A percentile compares a stretch with the other conserved stretches of the same genome.
phyloP scores from a whole-genome alignment of 2,797 vertebrate species.

The Urophycis tenuis region DNA sequence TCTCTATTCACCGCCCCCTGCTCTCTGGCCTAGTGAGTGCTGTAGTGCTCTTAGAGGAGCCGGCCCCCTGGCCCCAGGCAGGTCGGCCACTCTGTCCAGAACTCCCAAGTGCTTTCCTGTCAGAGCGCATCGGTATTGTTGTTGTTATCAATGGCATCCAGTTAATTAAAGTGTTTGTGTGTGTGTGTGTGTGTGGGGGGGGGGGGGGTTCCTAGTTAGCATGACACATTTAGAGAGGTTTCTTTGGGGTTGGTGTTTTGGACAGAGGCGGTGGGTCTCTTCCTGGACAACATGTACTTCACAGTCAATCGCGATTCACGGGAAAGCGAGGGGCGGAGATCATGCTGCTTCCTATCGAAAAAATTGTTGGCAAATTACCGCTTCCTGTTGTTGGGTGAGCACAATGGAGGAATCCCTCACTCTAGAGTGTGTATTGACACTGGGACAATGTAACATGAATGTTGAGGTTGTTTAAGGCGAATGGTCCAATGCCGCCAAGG shows the following conservation, averaged over 20 bases:
- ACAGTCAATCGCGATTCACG: not conserved
- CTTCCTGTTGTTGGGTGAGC: slow-evolving; percentile 61
- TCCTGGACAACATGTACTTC: not conserved
- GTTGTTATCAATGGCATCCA: slow-evolving; percentile 39
- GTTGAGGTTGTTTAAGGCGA: slow-evolving; percentile 56
- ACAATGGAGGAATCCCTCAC: slow-evolving; percentile 65
- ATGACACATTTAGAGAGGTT: slow-evolving; percentile 58
- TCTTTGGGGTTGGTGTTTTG: slow-evolving; percentile 6
- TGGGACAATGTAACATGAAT: slow-evolving; percentile 58
- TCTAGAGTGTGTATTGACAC: slow-evolving; percentile 56
- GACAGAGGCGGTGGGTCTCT: not conserved
- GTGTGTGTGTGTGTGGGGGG: slow-evolving; percentile 43
- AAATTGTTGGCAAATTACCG: slow-evolving; percentile 34
- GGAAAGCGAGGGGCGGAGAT: slow-evolving; percentile 39
- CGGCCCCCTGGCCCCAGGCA: slow-evolving; percentile 45
- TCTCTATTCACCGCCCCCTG: slow-evolving; percentile 36
- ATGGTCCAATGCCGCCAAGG: slow-evolving; percentile 44
- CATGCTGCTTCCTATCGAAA: slow-evolving; percentile 54
- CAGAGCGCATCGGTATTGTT: slow-evolving; percentile 64
- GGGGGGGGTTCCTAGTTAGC: slow-evolving; percentile 18
- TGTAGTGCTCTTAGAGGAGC: slow-evolving; percentile 41
- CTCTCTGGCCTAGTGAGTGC: slow-evolving; percentile 42
- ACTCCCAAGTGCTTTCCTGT: slow-evolving; percentile 63
- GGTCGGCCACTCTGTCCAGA: slow-evolving; percentile 40
- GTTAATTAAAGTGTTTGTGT: slow-evolving; percentile 70